phyloP scores from a whole-genome alignment of 2,888 invertebrate genomes.

The Hoplodrina ambigua region DNA sequence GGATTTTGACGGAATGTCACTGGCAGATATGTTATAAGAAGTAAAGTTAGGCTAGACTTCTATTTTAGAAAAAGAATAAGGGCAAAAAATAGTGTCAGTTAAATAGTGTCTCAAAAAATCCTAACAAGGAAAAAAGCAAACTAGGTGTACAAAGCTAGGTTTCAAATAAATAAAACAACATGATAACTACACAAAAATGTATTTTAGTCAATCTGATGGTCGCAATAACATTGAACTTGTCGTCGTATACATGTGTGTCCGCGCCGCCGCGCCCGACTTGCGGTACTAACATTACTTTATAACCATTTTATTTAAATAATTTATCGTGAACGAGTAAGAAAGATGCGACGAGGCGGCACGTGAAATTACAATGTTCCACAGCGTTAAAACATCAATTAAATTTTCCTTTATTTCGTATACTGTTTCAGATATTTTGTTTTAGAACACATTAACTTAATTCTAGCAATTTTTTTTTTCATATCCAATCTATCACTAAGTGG shows the following conservation, averaged over 20 bases:
- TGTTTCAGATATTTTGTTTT: constrained; percentile 89
- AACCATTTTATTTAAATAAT: constrained; percentile 70
- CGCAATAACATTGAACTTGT: constrained; percentile 89
- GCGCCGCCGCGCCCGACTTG: constrained; percentile 77
- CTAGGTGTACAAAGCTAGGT: too few species aligned
- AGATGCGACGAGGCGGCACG: constrained; percentile 75
- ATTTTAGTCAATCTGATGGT: constrained; percentile 89
- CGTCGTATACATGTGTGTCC: constrained; percentile 87
- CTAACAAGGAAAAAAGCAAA: too few species aligned
- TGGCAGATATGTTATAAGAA: too few species aligned
- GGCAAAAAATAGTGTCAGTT: too few species aligned
- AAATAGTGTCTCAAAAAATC: not conserved
- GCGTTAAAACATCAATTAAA: constrained; percentile 79
- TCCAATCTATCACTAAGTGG: constrained; percentile 79
- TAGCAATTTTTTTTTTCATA: constrained; percentile 73
- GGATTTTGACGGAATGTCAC: too few species aligned
- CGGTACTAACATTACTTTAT: constrained; percentile 64
- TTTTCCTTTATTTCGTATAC: constrained; percentile 86
- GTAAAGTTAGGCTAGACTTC: too few species aligned
- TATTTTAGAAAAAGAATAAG: too few species aligned
- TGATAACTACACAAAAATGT: constrained; percentile 90
- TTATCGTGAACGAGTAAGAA: constrained; percentile 71
- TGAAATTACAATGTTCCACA: constrained; percentile 78
- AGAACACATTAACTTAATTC: constrained; percentile 88
- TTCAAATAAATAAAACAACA: constrained; percentile 73